A percentile compares a stretch with the other conserved stretches of the same genome.
Evolutionary conservation across 2,113 vertebrate species (phyloP).

Genomic region (Ramphastos sulfuratus): DNA sequence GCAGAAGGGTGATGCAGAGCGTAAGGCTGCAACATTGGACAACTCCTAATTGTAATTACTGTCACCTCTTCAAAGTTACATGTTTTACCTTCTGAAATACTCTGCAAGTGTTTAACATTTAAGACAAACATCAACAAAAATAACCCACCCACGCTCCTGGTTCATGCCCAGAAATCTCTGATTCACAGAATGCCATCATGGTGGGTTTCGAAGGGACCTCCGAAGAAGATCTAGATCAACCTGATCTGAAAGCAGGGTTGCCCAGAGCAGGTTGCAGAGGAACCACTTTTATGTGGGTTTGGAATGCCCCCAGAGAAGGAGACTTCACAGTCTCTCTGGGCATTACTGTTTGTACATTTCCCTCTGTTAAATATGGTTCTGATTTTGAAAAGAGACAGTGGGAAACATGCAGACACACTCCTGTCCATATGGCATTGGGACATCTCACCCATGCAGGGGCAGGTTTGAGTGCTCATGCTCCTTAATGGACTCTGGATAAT

Average conservation of each 20-base stretch:
- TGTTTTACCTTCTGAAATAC: background rate
- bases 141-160: background rate
- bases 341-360: background rate
- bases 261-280: no score
- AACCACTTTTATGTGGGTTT: no score
- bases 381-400: background rate
- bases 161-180: background rate
- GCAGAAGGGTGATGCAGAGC: background rate
- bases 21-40: background rate
- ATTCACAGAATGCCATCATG: background rate
- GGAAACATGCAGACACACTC: accelerated
- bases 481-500: conserved; percentile 22
- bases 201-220: no score
- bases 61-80: background rate
- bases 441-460: background rate
- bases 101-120: background rate
- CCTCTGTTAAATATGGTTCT: accelerated
- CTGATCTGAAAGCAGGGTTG: no score
- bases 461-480: background rate
- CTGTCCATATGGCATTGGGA: background rate
- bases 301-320: no score
- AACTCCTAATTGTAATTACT: conserved; percentile 17
- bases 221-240: no score
- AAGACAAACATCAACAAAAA: background rate
- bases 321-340: no score